Base-by-base conservation (phyloP, 2,797 vertebrate species). In the Tangara arthus region DNA sequence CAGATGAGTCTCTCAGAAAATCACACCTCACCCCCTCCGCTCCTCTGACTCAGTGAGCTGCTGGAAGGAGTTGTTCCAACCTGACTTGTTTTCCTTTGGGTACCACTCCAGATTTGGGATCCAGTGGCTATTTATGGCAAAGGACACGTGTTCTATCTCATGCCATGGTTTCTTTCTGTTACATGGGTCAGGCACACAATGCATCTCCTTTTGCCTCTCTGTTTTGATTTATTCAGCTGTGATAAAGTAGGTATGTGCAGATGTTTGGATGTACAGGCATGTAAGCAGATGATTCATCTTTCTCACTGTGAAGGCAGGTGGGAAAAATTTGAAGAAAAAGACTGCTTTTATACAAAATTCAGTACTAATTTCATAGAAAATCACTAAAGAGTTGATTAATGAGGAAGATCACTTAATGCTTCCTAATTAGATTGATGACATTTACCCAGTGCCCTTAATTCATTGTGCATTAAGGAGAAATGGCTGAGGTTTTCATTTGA, bases 401-500 rank as follows among this genome's bases (percentile, higher is more conserved):
- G 75, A 91, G 63, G 84, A 82, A 85, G 60, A 83, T 75, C 46
- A 60, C 75, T 86, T 73, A 70, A 65, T 87, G 50, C 32, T 87
- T 95, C 56, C 92, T 93, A 94, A 97, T 95, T 89, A 93, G 87
- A 77, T 91, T 91, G 84, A 88, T 77, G 55, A 78, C 81, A 82
- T 83, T 93, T 93, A 68, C n/a, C 39, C 34, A 23, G 53, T 83
- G 90, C n/a, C 70, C 55, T 86, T 96, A 89, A 93, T 96, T 59
- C 47, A 50, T 81, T 82, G 55, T 72, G 49, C 65, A 89, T 70
- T 71, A 85, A 65, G 49, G 75, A 94, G 68, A 94, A 92, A 91
- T 78, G 34, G 50, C 35, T 21, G 41, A 64, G 12, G 37, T 57
- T 86, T 93, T 89, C 22, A 73, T 93, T 64, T 83, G 84, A 91